Base-by-base conservation (phyloP, 2,888 invertebrate genomes). In the Lasioglossum figueresi region DNA sequence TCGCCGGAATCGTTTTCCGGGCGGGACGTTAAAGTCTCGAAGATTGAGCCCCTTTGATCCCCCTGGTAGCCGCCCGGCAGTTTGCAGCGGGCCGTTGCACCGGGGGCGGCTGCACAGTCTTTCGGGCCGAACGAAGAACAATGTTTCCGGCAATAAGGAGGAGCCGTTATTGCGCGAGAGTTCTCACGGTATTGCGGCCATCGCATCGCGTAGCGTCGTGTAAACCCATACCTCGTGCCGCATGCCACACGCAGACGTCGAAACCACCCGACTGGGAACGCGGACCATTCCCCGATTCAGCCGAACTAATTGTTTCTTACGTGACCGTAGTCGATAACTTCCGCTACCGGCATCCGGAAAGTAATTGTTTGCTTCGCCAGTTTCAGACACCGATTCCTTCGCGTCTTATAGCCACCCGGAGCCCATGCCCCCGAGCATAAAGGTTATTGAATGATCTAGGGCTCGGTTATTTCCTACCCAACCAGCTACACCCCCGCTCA, bases 41-140 rank as follows among this genome's bases (percentile, higher is more conserved):
- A 79, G 71, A 79, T 83, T 68, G 82, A 82, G 87, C 81, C 75
- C 56, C 81, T 84, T 87, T 88, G 88, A 88, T 87, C 84, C 80
- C 79, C 34, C 14, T 19, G 23, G 19, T 34, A 34, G 34, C 34
- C 23, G 34, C 23, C 23, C 68, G 27, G 34, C 71, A 72, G 79
- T 79, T 76, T 63, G 79, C 45, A 74, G 74, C 70, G 27, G 5
- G 37, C 59, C 31, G 63, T 63, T 63, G 37, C 68, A 19, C 19
- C 68, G 68, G 31, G 23, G 19, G 31, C 31, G 4, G 1, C 19
- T 66, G 31, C 66, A 23, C 23, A 16, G 56, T 66, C 76, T 68
- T 82, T 68, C 76, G 40, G 4, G 37, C 76, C 68, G 71, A 78
- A 75, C 86, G 76, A 86, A 76, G 82, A 86, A 86, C 87, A 82